Evolutionary conservation across 2,797 vertebrate genomes (phyloP).

Genomic region (Cirrhinus molitorella): DNA sequence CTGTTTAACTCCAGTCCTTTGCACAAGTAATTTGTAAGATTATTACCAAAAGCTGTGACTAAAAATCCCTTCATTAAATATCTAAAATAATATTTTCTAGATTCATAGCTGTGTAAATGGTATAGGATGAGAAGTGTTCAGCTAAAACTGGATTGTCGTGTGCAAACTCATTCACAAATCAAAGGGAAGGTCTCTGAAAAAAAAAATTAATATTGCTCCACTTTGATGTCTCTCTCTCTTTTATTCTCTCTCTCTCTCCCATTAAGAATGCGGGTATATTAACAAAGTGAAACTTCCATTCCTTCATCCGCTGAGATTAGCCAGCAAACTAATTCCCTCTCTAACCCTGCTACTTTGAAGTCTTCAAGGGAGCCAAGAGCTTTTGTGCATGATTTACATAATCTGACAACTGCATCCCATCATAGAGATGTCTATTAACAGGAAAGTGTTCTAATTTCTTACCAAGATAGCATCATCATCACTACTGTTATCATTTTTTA

Average conservation of each 20-base stretch:
- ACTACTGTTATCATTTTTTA: constrained; percentile 26
- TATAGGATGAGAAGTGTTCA: constrained; percentile 1
- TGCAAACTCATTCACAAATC: constrained; percentile 50
- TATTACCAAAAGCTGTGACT: constrained; percentile 11
- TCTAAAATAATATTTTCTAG: constrained; percentile 6
- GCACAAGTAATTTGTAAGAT: constrained; percentile 25
- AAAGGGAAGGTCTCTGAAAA: constrained; percentile 21
- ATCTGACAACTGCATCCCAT: constrained; percentile 74
- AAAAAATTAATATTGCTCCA: constrained; percentile 40
- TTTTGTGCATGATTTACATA: constrained; percentile 79
- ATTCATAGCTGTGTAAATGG: constrained; percentile 8
- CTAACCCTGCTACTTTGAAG: constrained; percentile 79
- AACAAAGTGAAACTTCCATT: constrained; percentile 74
- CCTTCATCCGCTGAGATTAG: constrained; percentile 78
- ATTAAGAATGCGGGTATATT: constrained; percentile 75
- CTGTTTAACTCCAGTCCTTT: background rate
- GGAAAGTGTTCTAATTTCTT: constrained; percentile 73
- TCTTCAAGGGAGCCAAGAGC: constrained; percentile 69
- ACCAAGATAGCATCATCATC: constrained; percentile 53
- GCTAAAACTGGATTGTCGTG: constrained; percentile 20
- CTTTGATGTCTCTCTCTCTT: constrained; percentile 51
- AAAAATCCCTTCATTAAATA: constrained; percentile 6
- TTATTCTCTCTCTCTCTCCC: constrained; percentile 54
- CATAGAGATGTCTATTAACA: constrained; percentile 72
- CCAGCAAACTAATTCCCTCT: constrained; percentile 80